A percentile compares a stretch with the other conserved stretches of the same genome.
Conservation (phyloP, 1,140 invertebrate genomes). For the Trichogramma pretiosum region DNA sequence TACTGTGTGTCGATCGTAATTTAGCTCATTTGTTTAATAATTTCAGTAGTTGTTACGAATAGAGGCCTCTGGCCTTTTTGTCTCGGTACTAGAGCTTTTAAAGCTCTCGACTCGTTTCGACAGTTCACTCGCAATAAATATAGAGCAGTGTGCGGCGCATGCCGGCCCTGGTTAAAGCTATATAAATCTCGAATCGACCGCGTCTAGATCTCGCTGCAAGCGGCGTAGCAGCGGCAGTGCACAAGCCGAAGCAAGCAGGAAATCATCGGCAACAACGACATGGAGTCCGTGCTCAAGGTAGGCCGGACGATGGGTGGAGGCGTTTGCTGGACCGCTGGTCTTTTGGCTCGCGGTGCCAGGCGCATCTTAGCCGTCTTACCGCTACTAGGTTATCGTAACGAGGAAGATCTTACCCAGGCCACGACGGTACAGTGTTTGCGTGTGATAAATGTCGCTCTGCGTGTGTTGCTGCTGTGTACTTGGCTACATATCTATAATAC, state of each 20-base stretch:
- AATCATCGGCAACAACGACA: no score
- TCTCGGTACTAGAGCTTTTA: no score
- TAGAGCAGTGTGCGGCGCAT: no score
- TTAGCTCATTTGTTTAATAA: no score
- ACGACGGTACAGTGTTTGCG: not conserved
- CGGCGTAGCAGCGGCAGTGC: not conserved
- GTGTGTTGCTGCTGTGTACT: constrained; percentile 15
- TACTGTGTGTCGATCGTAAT: no score
- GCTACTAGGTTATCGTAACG: constrained; percentile 25
- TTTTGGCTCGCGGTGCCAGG: constrained; percentile 34
- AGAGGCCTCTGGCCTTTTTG: no score
- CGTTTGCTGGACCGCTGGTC: constrained; percentile 34
- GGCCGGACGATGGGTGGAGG: constrained; percentile 35
- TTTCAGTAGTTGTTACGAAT: no score
- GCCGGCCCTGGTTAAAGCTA: no score
- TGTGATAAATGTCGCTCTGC: not conserved
- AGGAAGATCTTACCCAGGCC: not conserved
- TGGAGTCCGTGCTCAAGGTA: constrained; percentile 40
- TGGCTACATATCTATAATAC: no score
- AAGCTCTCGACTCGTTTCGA: no score
- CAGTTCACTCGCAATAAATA: no score
- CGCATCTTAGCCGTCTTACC: constrained; percentile 36
- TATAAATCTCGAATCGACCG: no score
- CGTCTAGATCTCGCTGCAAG: not conserved
- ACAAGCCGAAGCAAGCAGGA: not conserved